A percentile compares a stretch with the other conserved stretches of the same genome.
Evolutionary conservation across 2,113 vertebrate genomes (phyloP).

Genomic region (Hydropotes inermis): DNA sequence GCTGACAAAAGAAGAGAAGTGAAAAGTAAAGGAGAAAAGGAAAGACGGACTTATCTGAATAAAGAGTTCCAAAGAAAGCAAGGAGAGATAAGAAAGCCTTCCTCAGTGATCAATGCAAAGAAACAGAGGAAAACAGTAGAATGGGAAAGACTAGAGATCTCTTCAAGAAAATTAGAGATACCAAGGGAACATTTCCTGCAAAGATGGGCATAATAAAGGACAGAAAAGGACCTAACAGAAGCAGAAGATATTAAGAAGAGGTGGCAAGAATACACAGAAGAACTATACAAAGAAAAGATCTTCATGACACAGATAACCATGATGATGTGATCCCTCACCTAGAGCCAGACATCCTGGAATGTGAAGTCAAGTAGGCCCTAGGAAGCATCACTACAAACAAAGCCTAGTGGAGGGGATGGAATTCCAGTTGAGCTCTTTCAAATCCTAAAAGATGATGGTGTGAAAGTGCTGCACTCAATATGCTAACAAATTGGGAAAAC

Average conservation of each 20-base stretch:
- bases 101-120: not conserved
- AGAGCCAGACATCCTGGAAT: not conserved
- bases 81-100: not conserved
- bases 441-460: not conserved
- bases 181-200: not conserved
- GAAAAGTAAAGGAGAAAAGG: not conserved
- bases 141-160: not conserved
- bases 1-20: not conserved
- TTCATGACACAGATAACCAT: not conserved
- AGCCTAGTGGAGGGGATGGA: not conserved
- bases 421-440: not conserved
- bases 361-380: not conserved
- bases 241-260: not conserved
- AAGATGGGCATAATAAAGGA: not conserved
- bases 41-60: not conserved
- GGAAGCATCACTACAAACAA: not conserved
- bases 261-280: not conserved
- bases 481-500: not conserved
- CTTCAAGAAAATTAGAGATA: not conserved
- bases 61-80: not conserved
- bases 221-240: not conserved
- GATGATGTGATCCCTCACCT: not conserved
- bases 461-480: not conserved
- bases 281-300: not conserved
- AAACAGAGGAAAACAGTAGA: not conserved